Evolutionary conservation across 2,113 vertebrate species (phyloP), one percentile per base, ranked within the genome.

Genomic region (Tretioscincus oriximinensis): DNA sequence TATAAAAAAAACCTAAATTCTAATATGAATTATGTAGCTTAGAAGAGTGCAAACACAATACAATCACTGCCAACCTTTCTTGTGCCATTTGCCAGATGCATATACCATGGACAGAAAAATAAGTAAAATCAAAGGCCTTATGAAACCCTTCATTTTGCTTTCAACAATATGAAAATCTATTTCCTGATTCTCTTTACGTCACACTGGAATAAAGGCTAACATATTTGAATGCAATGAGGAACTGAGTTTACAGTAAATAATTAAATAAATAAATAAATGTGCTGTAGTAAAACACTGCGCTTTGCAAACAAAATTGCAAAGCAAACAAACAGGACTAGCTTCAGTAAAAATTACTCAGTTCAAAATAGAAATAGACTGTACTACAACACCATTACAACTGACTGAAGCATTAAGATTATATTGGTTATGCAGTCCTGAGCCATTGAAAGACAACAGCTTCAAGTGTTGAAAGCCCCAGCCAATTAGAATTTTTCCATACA

Each of bases 181-280:
- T 58, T 18, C 54, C 54, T 18, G 14, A 58, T 18, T 58, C 54
- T 28, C 61, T 61, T 68, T 66, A 82, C 14, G 26, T 20, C 22
- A 26, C 51, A 78, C 8, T 35, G 31, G 21, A 22, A 74, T 67
- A 18, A 69, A 68, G 31, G 11, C 16, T 74, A 68, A 75, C n/a
- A 41, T 21, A 31, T 1, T 54, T 54, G 74, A 21, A 29, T 76
- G 18, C 64, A 78, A 18, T 68, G 65, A 14, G 64, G 61, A 81
- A 78, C 77, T 14, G 24, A 41, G 29, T 73, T 58, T 69, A 72
- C 35, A 29, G 68, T 16, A 89, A 85, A 87, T 54, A 7, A 26
- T 10, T 31, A 26, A 73, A 2, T 71, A 58, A 7, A 29, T 20
- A 12, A 8, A 24, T 73, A 81, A 85, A 69, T 6, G 76, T 61